Evolutionary conservation across 2,888 invertebrate species (phyloP), one percentile per base, ranked within the genome.

Genomic region (Timandra comae): DNA sequence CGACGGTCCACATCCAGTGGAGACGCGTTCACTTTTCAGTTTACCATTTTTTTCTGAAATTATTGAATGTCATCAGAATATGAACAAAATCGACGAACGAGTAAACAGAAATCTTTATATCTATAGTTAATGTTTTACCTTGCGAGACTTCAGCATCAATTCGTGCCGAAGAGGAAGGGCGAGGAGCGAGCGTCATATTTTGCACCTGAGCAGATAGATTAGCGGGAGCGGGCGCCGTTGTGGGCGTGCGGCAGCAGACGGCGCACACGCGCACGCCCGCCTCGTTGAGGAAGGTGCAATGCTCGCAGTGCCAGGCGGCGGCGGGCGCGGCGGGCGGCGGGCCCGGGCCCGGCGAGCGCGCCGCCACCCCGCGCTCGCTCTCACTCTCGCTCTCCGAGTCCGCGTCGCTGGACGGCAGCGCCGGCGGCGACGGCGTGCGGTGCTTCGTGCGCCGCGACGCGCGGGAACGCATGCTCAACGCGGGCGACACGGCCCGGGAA

Each of bases 261-360:
- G 89, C 87, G 63, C 96, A 96, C 22, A 96, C 93, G 51, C 91
- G 90, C 0, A 91, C 89, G 10, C 91, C 92, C 0, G 92, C 81
- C 40, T 93, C 91, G 64, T 97, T 97, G 2, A 95, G 92, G 64
- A 91, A 96, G 0, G 96, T 97, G 64, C 96, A 97, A 60, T 95
- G 94, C 59, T 95, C 94, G 68, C 96, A 97, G 45, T 93, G 91
- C 96, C 96, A 97, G 33, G 88, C 81, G 7, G 88, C 78, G 22
- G 70, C 77, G 0, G 90, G 89, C 7, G 88, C 82, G 1, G 85
- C 80, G 0, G 88, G 87, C 7, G 86, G 80, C 2, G 73, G 76
- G 1, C 80, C 82, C 19, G 71, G 53, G n/a, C 67, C 41, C 12
- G 16, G 4, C 16, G 3, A 3, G 16, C 16, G 3, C 4, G 4